A percentile compares a stretch with the other conserved stretches of the same genome.
These are phyloP conservation scores for Gryon sp. DNA, from an alignment of 1,140 invertebrate genomes.

Conservation along the genomic window DNA sequence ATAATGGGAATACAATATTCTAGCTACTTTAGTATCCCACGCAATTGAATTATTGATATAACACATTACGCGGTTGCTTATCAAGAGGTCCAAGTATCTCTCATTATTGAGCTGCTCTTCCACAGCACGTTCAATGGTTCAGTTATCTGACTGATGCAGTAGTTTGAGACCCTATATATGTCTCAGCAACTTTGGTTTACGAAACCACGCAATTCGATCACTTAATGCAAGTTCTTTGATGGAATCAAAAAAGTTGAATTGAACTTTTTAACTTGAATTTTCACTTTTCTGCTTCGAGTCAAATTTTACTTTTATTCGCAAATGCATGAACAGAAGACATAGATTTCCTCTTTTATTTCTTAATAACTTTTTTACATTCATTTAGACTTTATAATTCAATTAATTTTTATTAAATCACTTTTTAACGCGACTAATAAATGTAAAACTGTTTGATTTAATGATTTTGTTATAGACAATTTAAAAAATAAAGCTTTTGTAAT, in stretches of 20 bases:
- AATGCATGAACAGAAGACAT: too few species aligned
- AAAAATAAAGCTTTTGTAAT: too few species aligned
- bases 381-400: too few species aligned
- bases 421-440: too few species aligned
- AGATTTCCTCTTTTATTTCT: too few species aligned
- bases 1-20: slow-evolving; percentile 20
- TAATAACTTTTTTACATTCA: too few species aligned
- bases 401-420: too few species aligned
- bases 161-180: slow-evolving; percentile 4
- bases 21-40: slow-evolving; percentile 5
- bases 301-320: too few species aligned
- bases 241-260: neutral
- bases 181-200: slow-evolving; percentile 1
- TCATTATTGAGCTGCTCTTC: slow-evolving; percentile 44
- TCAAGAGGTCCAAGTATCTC: slow-evolving; percentile 47
- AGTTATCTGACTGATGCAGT: slow-evolving; percentile 30
- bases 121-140: slow-evolving; percentile 21
- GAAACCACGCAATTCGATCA: neutral
- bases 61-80: slow-evolving; percentile 45
- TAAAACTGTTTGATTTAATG: too few species aligned
- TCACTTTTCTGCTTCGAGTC: too few species aligned
- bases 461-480: too few species aligned
- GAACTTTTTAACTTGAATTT: too few species aligned
- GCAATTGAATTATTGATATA: slow-evolving; percentile 43
- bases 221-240: neutral